These are phyloP conservation scores for Nasonovia ribisnigri DNA, from an alignment of 2,888 invertebrate species.

Conservation along the genomic window DNA sequence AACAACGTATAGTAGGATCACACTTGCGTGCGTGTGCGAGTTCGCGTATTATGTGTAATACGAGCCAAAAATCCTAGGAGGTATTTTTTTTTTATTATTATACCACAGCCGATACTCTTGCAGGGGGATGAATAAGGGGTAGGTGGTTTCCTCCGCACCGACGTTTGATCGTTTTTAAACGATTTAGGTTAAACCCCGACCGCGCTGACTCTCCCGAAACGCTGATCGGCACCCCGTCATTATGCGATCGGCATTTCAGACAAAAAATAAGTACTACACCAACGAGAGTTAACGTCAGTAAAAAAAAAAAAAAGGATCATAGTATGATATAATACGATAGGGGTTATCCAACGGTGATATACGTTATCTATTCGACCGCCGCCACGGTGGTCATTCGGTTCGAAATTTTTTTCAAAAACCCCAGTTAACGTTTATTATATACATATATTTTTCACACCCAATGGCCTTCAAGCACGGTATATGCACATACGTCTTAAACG, in stretches of 20 bases:
- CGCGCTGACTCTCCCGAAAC: not conserved
- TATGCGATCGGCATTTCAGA: constrained; percentile 46
- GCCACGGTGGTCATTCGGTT: not conserved
- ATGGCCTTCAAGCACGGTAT: not conserved
- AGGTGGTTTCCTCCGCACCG: not conserved
- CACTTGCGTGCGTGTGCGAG: not conserved
- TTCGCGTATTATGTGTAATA: not conserved
- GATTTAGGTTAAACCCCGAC: constrained; percentile 30
- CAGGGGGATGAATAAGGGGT: not conserved
- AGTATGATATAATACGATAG: not conserved
- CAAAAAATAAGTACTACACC: not conserved
- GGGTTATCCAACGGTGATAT: not conserved
- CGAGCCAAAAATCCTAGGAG: not conserved
- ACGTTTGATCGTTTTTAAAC: constrained; percentile 63
- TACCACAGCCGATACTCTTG: not conserved
- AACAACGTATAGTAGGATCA: not conserved
- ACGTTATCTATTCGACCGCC: not conserved
- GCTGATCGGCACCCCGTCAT: constrained; percentile 54
- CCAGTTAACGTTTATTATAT: not conserved
- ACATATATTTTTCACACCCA: not conserved
- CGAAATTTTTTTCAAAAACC: not conserved
- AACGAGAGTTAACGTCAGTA: not conserved
- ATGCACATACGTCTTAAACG: not conserved
- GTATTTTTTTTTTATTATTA: not conserved
- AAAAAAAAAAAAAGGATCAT: not conserved